Evolutionary conservation across 2,888 invertebrate species (phyloP), one percentile per base, ranked within the genome.

Genomic region (Drosophila lacicola): DNA sequence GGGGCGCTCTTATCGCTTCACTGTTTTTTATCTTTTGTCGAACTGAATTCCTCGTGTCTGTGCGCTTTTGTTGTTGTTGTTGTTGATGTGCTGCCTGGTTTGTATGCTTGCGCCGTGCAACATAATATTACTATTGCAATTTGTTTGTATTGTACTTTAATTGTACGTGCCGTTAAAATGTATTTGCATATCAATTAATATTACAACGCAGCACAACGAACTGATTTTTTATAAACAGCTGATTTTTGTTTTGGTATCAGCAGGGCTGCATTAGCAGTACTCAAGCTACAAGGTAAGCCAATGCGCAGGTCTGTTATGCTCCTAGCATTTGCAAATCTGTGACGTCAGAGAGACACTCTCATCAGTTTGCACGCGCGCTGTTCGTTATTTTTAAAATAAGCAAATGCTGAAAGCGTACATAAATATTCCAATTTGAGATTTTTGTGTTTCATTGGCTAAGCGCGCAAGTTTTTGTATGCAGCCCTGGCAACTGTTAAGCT

Each of bases 1-100:
- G 53, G 71, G 44, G 49, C n/a, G 50, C 62, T 76, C 80, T 79
- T 79, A 80, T 76, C 80, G 51, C 47, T n/a, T 61, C 47, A 33
- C 44, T 64, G 44, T 53, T 42, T 74, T 74, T 78, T 74, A 70
- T 74, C 70, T 69, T 66, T 70, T 50, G 54, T 50, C 41, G 61
- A 29, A 41, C 42, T 33, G 29, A 19, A 33, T 61, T 61, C 19
- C 50, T 49, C 46, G 37, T 63, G 36, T 53, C 39, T 55, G 19
- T 62, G 36, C 21, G n/a, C n/a, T n/a, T n/a, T n/a, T 37, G 17
- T 25, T 6, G 14, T 19, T 46, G 21, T 25, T 19, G 14, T 17
- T 54, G n/a, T 61, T 71, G 29, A n/a, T 53, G 13, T 57, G 39
- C 13, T 55, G 39, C 8, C 36, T 21, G 5, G 42, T 36, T 5